Base-by-base conservation (phyloP, 2,888 invertebrate species). In the Agonum fuliginosum region DNA sequence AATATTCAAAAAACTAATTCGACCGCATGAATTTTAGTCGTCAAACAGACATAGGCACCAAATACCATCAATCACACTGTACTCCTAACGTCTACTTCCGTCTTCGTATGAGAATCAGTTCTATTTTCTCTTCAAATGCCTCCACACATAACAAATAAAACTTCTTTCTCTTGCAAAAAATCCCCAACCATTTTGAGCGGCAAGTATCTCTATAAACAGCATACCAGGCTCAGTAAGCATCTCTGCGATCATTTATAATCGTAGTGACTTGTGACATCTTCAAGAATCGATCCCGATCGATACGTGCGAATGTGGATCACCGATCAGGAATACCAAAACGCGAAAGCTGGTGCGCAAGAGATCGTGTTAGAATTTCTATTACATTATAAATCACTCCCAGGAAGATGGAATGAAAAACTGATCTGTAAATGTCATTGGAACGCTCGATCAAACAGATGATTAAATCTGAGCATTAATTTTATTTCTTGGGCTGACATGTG, bases 311-410 rank as follows among this genome's bases (percentile, higher is more conserved):
- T 69, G 37, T 69, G 69, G 69, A 69, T 41, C 69, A 54, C 24
- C 54, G 54, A 54, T 54, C 54, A 22, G 4, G 1, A 24, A 54
- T 54, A 54, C 54, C 54, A 12, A 54, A 54, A 54, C 54, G 54
- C 54, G 54, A 54, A 24, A 54, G 54, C 24, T 54, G 54, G 24
- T 22, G 22, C 46, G 41, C 22, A 69, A 14, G 12, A 19, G 43
- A 69, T 69, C 69, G 69, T 69, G 69, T 69, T 69, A 69, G 69
- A 69, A 69, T 43, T 69, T 69, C 69, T 69, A 69, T 69, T 69
- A 43, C 69, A 69, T 69, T 46, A 46, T 69, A 69, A 69, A 69
- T 69, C 69, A 69, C 69, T 43, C 27, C 12, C 14, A 12, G 12
- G 46, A 46, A 69, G 41, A 69, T 14, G 46, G 69, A 41, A 41